Conservation (phyloP, 2,797 vertebrate genomes). For the Melanotaenia boesemani region DNA sequence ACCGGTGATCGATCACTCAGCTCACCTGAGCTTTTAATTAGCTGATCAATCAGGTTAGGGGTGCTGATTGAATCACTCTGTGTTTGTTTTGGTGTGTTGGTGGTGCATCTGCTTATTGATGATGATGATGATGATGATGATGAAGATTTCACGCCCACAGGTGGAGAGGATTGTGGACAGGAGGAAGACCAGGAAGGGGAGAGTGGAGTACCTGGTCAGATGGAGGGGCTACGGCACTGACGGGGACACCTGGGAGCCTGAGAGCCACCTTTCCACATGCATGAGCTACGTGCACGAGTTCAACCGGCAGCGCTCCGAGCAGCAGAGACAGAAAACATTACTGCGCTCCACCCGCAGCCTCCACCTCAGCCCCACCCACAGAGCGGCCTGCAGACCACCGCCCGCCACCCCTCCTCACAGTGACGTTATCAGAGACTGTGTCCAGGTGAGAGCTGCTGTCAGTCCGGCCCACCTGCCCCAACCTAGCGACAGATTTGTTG, state of each 20-base stretch:
- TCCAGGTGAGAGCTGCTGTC: background rate
- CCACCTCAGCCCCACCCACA: conserved; percentile 82
- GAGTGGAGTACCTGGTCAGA: conserved; percentile 93
- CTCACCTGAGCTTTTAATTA: no score
- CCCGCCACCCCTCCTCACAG: background rate
- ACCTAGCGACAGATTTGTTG: conserved; percentile 34
- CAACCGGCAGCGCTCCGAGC: conserved; percentile 86
- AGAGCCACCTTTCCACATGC: conserved; percentile 93
- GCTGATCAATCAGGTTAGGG: no score
- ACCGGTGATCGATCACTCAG: no score
- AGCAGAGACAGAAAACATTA: conserved; percentile 82
- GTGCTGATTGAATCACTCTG: no score
- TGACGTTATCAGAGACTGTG: background rate
- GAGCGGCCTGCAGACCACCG: conserved; percentile 85
- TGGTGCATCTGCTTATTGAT: no score
- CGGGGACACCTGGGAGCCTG: conserved; percentile 96
- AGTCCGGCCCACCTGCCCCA: conserved; percentile 35
- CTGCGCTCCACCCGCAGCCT: conserved; percentile 89
- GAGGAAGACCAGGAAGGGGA: conserved; percentile 93
- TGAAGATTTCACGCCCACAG: conserved; percentile 70
- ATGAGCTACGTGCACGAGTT: conserved; percentile 94
- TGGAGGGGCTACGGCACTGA: conserved; percentile 95
- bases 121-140: no score
- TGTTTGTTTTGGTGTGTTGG: no score
- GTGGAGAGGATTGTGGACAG: conserved; percentile 94